Evolutionary conservation across 2,113 vertebrate genomes (phyloP), one percentile per base, ranked within the genome.

Genomic region (Clarias batrachus): DNA sequence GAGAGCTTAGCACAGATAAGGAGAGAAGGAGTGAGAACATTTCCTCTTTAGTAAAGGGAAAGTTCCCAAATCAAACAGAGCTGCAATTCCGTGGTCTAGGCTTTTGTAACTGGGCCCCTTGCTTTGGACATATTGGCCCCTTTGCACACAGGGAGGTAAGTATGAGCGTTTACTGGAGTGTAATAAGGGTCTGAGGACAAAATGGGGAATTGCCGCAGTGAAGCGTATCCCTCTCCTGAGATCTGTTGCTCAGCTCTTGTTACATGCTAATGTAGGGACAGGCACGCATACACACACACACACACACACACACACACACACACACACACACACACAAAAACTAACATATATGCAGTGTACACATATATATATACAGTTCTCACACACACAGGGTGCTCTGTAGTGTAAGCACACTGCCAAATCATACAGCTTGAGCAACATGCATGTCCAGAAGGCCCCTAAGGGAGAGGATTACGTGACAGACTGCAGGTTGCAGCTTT

Each of bases 401-500:
- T 56, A 60, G 81, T 86, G 71, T 81, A 83, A 89, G 78, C 91
- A 90, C 89, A 62, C 91, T 93, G 94, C 94, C 93, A 94, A 95
- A 90, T 92, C 89, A 91, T 92, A 94, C 93, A 94, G 92, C 90
- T 92, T 93, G 91, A 91, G 91, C 88, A 94, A 89, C 92, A 89
- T 82, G 92, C 92, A 94, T 92, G 93, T 94, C 94, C 90, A 89
- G 88, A 91, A 93, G 88, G 88, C 92, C 91, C 93, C 89, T 76
- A 77, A 84, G 88, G 89, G 92, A 92, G 92, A 93, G 89, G 88
- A 89, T 41, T 94, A 94, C 93, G 94, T 95, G 94, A 95, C 93
- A 91, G 89, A 90, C 90, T 91, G 88, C 93, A 94, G 90, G 91
- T 88, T 86, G 71, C 78, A 74, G 83, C 76, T 74, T 52, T 17